Evolutionary conservation across 2,888 invertebrate species (phyloP).

Genomic region (Aphodius granarius): DNA sequence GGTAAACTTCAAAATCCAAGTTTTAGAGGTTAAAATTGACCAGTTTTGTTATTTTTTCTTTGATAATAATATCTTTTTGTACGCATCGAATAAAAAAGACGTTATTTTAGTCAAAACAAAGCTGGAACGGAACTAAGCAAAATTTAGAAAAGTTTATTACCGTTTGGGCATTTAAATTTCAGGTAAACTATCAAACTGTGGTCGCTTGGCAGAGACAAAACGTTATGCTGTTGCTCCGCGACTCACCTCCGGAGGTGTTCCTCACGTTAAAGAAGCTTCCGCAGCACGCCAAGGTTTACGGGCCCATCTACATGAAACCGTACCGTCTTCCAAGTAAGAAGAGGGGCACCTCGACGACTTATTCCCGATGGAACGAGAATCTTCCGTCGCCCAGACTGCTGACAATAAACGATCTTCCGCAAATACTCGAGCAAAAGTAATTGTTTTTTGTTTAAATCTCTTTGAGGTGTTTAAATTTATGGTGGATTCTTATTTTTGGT

Average conservation of each 20-base stretch:
- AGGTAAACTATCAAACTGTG: conserved; percentile 73
- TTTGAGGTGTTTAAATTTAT: neutral
- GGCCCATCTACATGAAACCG: conserved; percentile 72
- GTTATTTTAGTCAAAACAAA: too few relatives aligned
- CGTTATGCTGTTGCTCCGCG: conserved; percentile 71
- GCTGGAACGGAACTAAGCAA: too few relatives aligned
- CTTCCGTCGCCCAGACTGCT: conserved; percentile 68
- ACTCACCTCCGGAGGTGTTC: conserved; percentile 79
- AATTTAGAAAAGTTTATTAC: neutral
- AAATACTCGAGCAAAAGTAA: conserved; percentile 61
- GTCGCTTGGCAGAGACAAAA: conserved; percentile 84
- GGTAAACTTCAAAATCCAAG: too few relatives aligned
- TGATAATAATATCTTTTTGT: too few relatives aligned
- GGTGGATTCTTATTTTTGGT: too few relatives aligned
- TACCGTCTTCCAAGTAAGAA: conserved; percentile 74
- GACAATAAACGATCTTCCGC: conserved; percentile 62
- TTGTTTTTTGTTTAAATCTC: neutral
- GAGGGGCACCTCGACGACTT: conserved; percentile 62
- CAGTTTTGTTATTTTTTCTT: too few relatives aligned
- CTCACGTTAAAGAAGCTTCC: conserved; percentile 83
- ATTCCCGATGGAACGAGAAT: conserved; percentile 69
- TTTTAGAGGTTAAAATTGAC: too few relatives aligned
- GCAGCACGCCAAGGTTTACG: conserved; percentile 77
- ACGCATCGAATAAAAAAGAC: too few relatives aligned
- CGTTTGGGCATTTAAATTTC: conserved; percentile 34